Evolutionary conservation across 2,113 vertebrate genomes (phyloP).

Genomic region (Charadrius vociferus): DNA sequence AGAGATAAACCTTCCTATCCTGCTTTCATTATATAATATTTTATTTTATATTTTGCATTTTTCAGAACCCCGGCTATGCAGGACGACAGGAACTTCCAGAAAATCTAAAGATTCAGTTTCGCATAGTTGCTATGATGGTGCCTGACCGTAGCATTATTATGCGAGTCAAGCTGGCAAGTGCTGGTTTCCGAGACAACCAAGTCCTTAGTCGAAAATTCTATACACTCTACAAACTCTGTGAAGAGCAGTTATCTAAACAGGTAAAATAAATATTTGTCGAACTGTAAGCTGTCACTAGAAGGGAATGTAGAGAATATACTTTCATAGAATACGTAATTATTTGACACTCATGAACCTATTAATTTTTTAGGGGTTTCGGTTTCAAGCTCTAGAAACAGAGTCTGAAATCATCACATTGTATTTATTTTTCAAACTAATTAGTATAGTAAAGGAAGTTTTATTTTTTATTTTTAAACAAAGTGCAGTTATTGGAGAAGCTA

Average conservation of each 20-base stretch:
- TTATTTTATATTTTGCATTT: neutral
- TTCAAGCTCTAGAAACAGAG: neutral
- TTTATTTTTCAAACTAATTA: neutral
- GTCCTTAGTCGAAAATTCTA: conserved; percentile 75
- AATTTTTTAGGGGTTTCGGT: neutral
- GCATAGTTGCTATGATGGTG: conserved; percentile 77
- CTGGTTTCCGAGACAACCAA: conserved; percentile 76
- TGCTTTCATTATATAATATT: neutral
- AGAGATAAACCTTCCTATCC: neutral
- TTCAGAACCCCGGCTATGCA: conserved; percentile 74
- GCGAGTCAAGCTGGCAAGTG: conserved; percentile 76
- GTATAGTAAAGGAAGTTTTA: neutral
- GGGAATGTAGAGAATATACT: neutral
- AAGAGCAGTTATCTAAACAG: conserved; percentile 78
- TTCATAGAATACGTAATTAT: neutral
- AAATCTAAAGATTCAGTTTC: conserved; percentile 76
- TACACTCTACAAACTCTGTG: conserved; percentile 75
- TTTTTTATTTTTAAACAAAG: neutral
- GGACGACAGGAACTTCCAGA: conserved; percentile 75
- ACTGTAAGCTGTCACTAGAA: neutral
- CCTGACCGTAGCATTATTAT: conserved; percentile 76
- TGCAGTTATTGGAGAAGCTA: neutral
- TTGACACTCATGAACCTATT: neutral
- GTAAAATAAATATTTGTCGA: conserved; percentile 56
- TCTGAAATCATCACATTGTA: neutral